Conservation (phyloP, 2,797 vertebrate genomes). For the Psittacula echo region DNA sequence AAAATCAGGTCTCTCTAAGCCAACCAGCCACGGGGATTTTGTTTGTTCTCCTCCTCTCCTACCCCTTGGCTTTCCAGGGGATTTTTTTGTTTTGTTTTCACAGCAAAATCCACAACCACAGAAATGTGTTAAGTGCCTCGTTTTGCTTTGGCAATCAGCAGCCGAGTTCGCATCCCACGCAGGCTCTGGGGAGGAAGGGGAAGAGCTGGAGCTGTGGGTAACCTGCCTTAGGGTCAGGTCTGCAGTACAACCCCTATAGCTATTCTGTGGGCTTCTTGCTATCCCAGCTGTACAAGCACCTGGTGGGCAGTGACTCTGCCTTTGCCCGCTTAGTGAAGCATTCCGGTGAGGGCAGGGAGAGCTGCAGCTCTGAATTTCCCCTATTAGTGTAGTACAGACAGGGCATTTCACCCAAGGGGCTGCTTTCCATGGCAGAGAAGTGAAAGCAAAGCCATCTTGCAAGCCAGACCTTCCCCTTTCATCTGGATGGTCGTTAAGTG, state of each 20-base stretch:
- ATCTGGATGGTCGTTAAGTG: constrained; percentile 55
- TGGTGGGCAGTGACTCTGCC: not conserved
- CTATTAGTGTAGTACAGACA: not conserved
- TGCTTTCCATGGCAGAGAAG: not conserved
- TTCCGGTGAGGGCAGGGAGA: not conserved
- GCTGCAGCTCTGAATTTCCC: not conserved
- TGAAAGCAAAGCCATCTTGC: not conserved
- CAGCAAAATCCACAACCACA: not conserved
- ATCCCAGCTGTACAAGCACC: not conserved
- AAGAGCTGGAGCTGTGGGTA: not conserved
- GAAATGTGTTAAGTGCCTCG: not conserved
- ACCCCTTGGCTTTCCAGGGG: not conserved
- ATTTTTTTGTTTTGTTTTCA: constrained; percentile 19
- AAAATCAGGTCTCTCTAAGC: not conserved
- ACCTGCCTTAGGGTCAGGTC: accelerated
- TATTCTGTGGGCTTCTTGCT: not conserved
- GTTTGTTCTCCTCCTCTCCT: not conserved
- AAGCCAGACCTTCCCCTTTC: not conserved
- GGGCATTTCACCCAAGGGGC: constrained; percentile 11
- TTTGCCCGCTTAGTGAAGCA: not conserved
- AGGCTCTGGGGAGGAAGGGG: not conserved
- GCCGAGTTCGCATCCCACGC: not conserved
- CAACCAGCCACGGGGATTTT: not conserved
- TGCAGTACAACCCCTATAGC: not conserved
- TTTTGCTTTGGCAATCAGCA: not conserved